Evolutionary conservation across 2,888 invertebrate species (phyloP).

Genomic region (Troides aeacus): DNA sequence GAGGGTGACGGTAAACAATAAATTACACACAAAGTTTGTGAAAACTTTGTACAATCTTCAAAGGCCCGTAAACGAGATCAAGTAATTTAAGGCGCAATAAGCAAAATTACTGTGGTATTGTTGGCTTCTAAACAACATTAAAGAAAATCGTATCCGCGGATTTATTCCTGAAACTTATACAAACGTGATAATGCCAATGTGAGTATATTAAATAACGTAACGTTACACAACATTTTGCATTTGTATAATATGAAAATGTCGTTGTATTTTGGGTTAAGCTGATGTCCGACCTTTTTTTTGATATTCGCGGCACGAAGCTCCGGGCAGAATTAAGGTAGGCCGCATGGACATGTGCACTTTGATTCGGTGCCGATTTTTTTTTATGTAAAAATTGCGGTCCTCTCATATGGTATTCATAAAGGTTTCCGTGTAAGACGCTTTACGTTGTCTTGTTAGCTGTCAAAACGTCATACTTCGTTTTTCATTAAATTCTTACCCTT

Average conservation of each 20-base stretch:
- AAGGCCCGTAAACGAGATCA: constrained; percentile 75
- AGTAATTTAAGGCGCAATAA: constrained; percentile 76
- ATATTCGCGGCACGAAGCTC: constrained; percentile 61
- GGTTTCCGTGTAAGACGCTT: constrained; percentile 51
- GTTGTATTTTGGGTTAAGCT: constrained; percentile 49
- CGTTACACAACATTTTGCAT: constrained; percentile 49
- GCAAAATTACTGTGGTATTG: constrained; percentile 71
- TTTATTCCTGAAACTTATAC: constrained; percentile 43
- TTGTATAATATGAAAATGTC: constrained; percentile 62
- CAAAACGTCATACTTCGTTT: constrained; percentile 39
- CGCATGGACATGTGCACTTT: constrained; percentile 69
- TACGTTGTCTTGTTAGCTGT: constrained; percentile 49
- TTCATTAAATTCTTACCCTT: constrained; percentile 21
- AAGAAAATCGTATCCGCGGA: constrained; percentile 55
- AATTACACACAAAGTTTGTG: constrained; percentile 73
- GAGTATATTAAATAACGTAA: constrained; percentile 33
- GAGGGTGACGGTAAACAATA: constrained; percentile 73
- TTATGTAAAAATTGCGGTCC: constrained; percentile 59
- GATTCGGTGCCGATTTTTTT: constrained; percentile 66
- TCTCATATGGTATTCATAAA: constrained; percentile 71
- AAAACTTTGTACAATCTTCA: constrained; percentile 74
- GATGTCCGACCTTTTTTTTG: constrained; percentile 61
- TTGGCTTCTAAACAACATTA: constrained; percentile 62
- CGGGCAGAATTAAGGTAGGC: constrained; percentile 74
- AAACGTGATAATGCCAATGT: constrained; percentile 45